phyloP scores from a whole-genome alignment of 2,888 invertebrate genomes.

The Drosophila leonis region DNA sequence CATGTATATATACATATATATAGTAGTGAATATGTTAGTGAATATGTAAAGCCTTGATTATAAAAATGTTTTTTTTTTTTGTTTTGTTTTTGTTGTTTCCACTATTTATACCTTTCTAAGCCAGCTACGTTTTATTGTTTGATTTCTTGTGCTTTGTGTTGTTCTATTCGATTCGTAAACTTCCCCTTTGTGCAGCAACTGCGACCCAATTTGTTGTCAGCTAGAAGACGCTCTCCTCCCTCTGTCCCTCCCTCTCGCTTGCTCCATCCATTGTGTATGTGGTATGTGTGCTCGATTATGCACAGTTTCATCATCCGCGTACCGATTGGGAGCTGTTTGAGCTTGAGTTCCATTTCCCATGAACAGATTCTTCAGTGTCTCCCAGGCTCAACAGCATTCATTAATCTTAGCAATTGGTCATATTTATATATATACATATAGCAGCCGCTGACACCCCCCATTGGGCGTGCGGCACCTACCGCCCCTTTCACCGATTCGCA shows the following conservation, averaged over 20 bases:
- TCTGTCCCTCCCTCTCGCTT: neutral
- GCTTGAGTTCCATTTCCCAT: conserved; percentile 54
- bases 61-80: neutral
- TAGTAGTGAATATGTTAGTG: neutral
- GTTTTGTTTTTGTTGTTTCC: conserved; percentile 13
- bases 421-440: neutral
- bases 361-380: conserved; percentile 28
- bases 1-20: neutral
- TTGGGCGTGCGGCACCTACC: conserved; percentile 16
- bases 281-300: conserved; percentile 30
- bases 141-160: conserved; percentile 39
- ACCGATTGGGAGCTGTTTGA: conserved; percentile 4
- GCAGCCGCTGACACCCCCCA: conserved; percentile 25
- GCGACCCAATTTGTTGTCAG: conserved; percentile 39
- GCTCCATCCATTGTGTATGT: neutral
- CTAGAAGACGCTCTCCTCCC: neutral
- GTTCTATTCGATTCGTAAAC: conserved; percentile 53
- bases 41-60: conserved; percentile 40
- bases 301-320: conserved; percentile 31
- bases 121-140: conserved; percentile 32
- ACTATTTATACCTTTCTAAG: conserved; percentile 46
- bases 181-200: conserved; percentile 14
- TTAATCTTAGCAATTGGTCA: conserved; percentile 62
- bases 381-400: conserved; percentile 48
- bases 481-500: neutral